These are phyloP conservation scores for Plecturocebus donacophilus DNA, from an alignment of 2,113 vertebrate genomes.

Conservation along the genomic window DNA sequence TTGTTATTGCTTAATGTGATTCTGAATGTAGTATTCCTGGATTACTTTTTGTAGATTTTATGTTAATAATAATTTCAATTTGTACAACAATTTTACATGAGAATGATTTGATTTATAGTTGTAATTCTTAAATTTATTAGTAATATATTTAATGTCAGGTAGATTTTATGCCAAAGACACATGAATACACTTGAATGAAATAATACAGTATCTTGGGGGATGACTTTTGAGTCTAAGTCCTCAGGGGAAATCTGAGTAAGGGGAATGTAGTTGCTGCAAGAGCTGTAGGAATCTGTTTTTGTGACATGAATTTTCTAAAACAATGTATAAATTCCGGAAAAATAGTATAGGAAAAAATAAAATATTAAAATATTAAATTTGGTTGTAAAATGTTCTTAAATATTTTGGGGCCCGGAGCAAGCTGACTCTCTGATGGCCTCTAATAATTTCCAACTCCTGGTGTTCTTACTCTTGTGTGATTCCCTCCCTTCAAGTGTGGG, in stretches of 20 bases:
- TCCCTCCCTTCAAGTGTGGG: not conserved
- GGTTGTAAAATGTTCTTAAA: not conserved
- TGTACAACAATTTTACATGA: not conserved
- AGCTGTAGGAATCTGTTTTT: not conserved
- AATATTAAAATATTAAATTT: not conserved
- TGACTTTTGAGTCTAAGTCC: not conserved
- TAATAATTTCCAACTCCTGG: not conserved
- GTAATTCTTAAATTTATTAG: not conserved
- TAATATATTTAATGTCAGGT: not conserved
- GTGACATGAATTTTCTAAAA: not conserved
- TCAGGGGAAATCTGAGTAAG: not conserved
- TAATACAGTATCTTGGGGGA: not conserved
- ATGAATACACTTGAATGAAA: not conserved
- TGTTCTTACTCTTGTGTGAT: not conserved
- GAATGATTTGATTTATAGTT: not conserved
- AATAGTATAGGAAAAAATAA: not conserved
- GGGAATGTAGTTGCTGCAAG: not conserved
- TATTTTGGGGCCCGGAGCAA: not conserved
- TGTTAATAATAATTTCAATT: slow-evolving; percentile 5
- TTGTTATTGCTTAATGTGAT: not conserved
- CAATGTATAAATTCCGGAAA: not conserved
- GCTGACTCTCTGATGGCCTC: not conserved
- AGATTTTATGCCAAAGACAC: not conserved
- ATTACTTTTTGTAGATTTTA: not conserved
- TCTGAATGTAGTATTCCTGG: not conserved